Conservation (phyloP, 2,888 invertebrate genomes). For the Drosophila prostipennis region DNA sequence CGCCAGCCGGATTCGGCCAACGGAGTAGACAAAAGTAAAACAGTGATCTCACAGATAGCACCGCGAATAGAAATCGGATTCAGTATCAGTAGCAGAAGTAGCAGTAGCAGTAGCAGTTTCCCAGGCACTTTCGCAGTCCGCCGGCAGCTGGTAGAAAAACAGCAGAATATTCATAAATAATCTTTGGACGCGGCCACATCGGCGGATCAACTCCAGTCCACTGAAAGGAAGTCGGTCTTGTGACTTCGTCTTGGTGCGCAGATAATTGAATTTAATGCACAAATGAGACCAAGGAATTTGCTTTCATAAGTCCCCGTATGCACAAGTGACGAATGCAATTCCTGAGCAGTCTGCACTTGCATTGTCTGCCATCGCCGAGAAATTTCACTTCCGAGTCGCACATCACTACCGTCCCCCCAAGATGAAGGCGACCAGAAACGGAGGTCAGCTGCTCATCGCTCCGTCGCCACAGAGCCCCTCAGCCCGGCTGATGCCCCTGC, state of each 20-base stretch:
- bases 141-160: slow-evolving; percentile 7
- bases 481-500: slow-evolving; percentile 58
- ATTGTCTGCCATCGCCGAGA: slow-evolving; percentile 28
- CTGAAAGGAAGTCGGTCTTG: slow-evolving; percentile 69
- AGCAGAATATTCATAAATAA: slow-evolving; percentile 38
- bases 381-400: slow-evolving; percentile 51
- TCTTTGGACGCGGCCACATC: slow-evolving; percentile 37
- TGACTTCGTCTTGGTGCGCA: slow-evolving; percentile 61
- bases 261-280: slow-evolving; percentile 75
- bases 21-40: slow-evolving; percentile 27
- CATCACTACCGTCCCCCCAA: slow-evolving; percentile 24
- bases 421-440: slow-evolving; percentile 63
- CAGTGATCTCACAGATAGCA: slow-evolving; percentile 40
- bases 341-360: slow-evolving; percentile 13
- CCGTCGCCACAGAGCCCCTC: slow-evolving; percentile 56
- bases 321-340: slow-evolving; percentile 36
- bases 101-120: slow-evolving; percentile 29
- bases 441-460: slow-evolving; percentile 72
- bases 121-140: slow-evolving; percentile 21
- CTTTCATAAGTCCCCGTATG: slow-evolving; percentile 47
- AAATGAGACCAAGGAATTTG: slow-evolving; percentile 63
- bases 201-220: slow-evolving; percentile 25
- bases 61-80: slow-evolving; percentile 21
- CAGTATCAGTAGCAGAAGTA: slow-evolving; percentile 36
- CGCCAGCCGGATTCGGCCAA: slow-evolving; percentile 42